A percentile compares a stretch with the other conserved stretches of the same genome.
Conservation (phyloP, 2,113 vertebrate species). For the Tachysurus fulvidraco region DNA sequence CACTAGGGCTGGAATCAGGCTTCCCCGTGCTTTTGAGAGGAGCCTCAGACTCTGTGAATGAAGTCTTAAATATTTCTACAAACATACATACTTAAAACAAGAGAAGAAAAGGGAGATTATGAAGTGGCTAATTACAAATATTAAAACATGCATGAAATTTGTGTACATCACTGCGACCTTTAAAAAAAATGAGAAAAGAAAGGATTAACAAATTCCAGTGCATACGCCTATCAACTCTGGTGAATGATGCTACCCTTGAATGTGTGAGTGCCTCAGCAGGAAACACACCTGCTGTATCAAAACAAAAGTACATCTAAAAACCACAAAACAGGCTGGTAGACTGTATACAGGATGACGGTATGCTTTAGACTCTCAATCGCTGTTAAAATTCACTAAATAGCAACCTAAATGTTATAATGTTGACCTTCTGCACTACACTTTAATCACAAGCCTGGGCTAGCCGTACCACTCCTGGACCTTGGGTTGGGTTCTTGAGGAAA, state of each 20-base stretch:
- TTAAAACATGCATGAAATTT: neutral
- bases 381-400: neutral
- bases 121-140: neutral
- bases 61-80: neutral
- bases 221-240: neutral
- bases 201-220: neutral
- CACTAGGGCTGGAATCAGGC: neutral
- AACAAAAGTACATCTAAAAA: neutral
- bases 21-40: neutral
- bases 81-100: neutral
- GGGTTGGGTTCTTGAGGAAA: neutral
- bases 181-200: neutral
- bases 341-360: neutral
- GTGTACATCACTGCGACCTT: neutral
- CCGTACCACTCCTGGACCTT: too few relatives aligned
- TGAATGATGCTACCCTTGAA: neutral
- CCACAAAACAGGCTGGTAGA: neutral
- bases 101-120: neutral
- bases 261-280: neutral
- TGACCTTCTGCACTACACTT: neutral
- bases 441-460: neutral
- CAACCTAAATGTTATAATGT: neutral
- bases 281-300: neutral
- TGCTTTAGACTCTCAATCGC: neutral
- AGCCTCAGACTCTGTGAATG: neutral